Evolutionary conservation across 2,797 vertebrate species (phyloP).

Genomic region (Sciaenops ocellatus): DNA sequence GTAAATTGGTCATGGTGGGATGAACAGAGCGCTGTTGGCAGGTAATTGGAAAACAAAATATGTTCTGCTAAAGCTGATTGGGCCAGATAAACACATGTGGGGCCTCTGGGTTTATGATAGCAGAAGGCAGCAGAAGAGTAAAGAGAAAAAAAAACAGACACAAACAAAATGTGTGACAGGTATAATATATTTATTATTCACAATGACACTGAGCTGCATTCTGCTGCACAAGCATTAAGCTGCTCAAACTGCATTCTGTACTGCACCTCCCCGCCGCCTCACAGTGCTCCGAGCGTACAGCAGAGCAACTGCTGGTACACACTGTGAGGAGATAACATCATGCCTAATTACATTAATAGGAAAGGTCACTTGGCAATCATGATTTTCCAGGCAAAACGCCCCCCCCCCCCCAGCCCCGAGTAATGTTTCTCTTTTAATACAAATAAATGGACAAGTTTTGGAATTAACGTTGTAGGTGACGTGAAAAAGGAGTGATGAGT

Average conservation of each 20-base stretch:
- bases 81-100: slow-evolving; percentile 55
- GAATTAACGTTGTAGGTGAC: neutral
- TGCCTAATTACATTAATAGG: slow-evolving; percentile 55
- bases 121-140: slow-evolving; percentile 53
- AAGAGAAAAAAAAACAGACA: slow-evolving; percentile 57
- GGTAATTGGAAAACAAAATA: slow-evolving; percentile 80
- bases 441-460: neutral
- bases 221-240: slow-evolving; percentile 75
- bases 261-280: slow-evolving; percentile 62
- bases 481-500: neutral
- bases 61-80: slow-evolving; percentile 63
- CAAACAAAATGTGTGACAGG: slow-evolving; percentile 61
- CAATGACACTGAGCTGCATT: slow-evolving; percentile 72
- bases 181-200: slow-evolving; percentile 72
- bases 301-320: slow-evolving; percentile 36
- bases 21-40: slow-evolving; percentile 59
- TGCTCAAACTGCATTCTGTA: slow-evolving; percentile 57
- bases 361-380: slow-evolving; percentile 54
- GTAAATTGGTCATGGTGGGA: slow-evolving; percentile 73
- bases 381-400: slow-evolving; percentile 31
- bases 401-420: neutral
- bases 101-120: slow-evolving; percentile 34
- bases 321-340: slow-evolving; percentile 57
- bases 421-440: neutral
- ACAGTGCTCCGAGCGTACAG: slow-evolving; percentile 39